Evolutionary conservation across 2,113 vertebrate genomes (phyloP), one percentile per base, ranked within the genome.

Genomic region (Aegotheles bennettii): DNA sequence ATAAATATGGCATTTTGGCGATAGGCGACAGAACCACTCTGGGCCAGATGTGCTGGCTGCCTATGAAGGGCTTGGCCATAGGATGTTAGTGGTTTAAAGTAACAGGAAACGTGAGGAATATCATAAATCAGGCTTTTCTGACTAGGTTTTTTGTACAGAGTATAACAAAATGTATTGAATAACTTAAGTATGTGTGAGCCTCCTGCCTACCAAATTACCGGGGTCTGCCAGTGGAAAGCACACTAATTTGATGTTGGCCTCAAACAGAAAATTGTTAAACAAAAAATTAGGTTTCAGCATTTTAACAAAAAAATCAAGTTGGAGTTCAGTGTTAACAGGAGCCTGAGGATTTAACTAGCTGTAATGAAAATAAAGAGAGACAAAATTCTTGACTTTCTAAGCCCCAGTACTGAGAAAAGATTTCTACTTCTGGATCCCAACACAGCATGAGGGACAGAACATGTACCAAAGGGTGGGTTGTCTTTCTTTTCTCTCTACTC

Each of bases 51-150:
- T 65, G 54, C 82, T 96, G 97, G 96, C 97, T 96, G 43, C 94
- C 89, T 86, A 19, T 60, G 51, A 94, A 87, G 97, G 97, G 96
- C 40, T 68, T 96, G 90, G 93, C 92, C 92, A 91, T 53, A 33
- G 84, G 90, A 96, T 48, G 68, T 86, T 96, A 88, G 77, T 77
- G 94, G 97, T 96, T 96, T 96, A 96, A 89, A 96, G 97, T 96
- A 97, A 97, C 98, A 97, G 98, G 97, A 98, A 98, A 97, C 97
- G 97, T 92, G 94, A 90, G 95, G 79, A 70, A 87, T 87, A 93
- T 79, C 96, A 95, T 97, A 97, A 97, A 97, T 98, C 96, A 97
- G 96, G 76, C 70, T 89, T 97, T 97, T 97, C 96, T 98, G 97
- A 98, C 97, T 96, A 74, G 91, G 89, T 63, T 96, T 97, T 97